Evolutionary conservation across 2,888 invertebrate genomes (phyloP).

Genomic region (Mesodorylaimus sp.): DNA sequence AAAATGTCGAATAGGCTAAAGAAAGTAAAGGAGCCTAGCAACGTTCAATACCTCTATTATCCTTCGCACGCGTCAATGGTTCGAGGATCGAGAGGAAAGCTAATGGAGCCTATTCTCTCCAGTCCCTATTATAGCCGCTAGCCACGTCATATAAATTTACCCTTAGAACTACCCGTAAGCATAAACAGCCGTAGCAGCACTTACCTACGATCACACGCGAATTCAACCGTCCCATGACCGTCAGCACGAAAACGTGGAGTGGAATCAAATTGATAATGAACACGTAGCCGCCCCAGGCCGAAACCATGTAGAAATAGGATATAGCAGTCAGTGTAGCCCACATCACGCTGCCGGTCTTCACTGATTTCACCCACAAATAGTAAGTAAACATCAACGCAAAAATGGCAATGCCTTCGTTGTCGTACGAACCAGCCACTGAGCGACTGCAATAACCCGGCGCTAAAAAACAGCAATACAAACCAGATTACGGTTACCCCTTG

Average conservation of each 20-base stretch:
- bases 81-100: too few relatives aligned
- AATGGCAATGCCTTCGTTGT: constrained; percentile 98
- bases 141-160: too few relatives aligned
- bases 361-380: constrained; percentile 89
- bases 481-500: too few relatives aligned
- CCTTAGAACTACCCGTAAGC: too few relatives aligned
- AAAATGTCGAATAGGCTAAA: constrained; percentile 84
- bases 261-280: constrained; percentile 98
- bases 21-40: too few relatives aligned
- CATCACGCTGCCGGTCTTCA: constrained; percentile 89
- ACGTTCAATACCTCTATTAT: too few relatives aligned
- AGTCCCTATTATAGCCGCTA: too few relatives aligned
- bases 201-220: constrained; percentile 55
- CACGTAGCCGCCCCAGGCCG: constrained; percentile 99
- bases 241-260: constrained; percentile 75
- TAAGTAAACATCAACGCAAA: constrained; percentile 97
- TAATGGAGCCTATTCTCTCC: too few relatives aligned
- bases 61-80: too few relatives aligned
- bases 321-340: constrained; percentile 85
- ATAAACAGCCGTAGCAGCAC: too few relatives aligned
- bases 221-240: constrained; percentile 80
- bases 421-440: constrained; percentile 96
- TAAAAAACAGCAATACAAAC: constrained; percentile 20
- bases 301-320: constrained; percentile 99
- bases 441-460: constrained; percentile 96